Evolutionary conservation across 2,888 invertebrate species (phyloP).

Genomic region (Pogonocherus hispidulus): DNA sequence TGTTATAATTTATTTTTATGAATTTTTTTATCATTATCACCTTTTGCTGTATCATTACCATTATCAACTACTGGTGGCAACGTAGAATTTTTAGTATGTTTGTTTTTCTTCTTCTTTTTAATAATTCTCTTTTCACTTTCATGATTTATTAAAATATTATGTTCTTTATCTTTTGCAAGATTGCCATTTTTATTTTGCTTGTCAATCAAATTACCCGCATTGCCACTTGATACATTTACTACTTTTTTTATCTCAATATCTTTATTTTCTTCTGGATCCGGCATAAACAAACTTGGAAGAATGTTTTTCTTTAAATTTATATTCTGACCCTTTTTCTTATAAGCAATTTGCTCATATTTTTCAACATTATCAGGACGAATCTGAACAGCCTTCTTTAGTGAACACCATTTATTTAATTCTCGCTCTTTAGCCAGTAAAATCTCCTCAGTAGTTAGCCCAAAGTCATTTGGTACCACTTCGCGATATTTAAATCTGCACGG

Average conservation of each 20-base stretch:
- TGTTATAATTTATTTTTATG: no score
- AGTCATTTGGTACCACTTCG: conserved; percentile 89
- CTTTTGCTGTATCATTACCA: no score
- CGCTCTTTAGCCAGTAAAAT: conserved; percentile 92
- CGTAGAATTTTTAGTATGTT: no score
- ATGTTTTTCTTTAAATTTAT: conserved; percentile 82
- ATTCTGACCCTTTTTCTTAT: conserved; percentile 81
- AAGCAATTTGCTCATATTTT: conserved; percentile 83
- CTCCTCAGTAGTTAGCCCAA: conserved; percentile 93
- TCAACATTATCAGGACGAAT: conserved; percentile 84
- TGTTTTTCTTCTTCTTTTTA: no score
- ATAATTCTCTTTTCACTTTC: no score
- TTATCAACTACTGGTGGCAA: no score
- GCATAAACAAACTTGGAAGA: conserved; percentile 81
- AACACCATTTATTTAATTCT: conserved; percentile 96
- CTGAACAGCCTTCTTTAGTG: conserved; percentile 88
- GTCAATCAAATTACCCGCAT: background rate
- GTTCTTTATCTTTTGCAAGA: no score
- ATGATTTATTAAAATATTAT: no score
- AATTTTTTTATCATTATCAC: no score
- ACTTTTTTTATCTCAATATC: conserved; percentile 32
- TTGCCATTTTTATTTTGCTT: no score
- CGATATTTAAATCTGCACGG: conserved; percentile 95
- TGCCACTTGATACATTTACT: conserved; percentile 1
- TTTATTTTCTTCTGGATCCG: conserved; percentile 53